Evolutionary conservation across 2,113 vertebrate species (phyloP).

Genomic region (Diphyllodes magnificus): DNA sequence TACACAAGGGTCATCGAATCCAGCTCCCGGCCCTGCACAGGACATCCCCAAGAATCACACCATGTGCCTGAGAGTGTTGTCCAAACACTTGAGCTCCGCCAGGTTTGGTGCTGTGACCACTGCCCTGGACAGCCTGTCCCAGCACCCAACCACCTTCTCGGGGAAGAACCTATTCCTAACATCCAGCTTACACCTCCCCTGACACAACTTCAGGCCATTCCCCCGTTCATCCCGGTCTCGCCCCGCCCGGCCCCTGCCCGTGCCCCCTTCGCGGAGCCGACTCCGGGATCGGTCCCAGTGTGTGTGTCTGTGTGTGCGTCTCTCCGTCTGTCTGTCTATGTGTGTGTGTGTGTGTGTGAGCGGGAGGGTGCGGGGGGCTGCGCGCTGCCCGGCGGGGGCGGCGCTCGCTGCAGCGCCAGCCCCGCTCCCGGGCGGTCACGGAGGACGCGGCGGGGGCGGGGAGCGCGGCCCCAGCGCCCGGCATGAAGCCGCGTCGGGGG

Average conservation of each 20-base stretch:
- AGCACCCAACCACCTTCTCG: accelerated
- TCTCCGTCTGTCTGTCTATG: too few species aligned
- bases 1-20: accelerated
- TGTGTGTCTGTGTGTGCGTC: accelerated
- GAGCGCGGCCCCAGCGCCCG: not conserved
- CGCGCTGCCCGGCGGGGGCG: not conserved
- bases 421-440: slow-evolving; percentile 1
- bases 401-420: slow-evolving; percentile 13
- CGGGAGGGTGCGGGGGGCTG: not conserved
- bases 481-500: not conserved
- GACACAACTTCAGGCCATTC: too few species aligned
- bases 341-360: too few species aligned
- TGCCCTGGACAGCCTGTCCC: not conserved
- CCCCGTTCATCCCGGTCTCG: not conserved
- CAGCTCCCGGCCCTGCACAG: too few species aligned
- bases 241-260: not conserved
- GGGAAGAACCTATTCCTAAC: too few species aligned
- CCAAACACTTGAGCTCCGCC: not conserved
- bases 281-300: too few species aligned
- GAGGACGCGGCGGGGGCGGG: not conserved
- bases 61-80: accelerated
- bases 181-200: accelerated
- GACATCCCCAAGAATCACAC: not conserved
- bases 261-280: not conserved
- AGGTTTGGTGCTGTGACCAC: not conserved